Evolutionary conservation across 2,113 vertebrate genomes (phyloP).

Genomic region (Delphinapterus leucas): DNA sequence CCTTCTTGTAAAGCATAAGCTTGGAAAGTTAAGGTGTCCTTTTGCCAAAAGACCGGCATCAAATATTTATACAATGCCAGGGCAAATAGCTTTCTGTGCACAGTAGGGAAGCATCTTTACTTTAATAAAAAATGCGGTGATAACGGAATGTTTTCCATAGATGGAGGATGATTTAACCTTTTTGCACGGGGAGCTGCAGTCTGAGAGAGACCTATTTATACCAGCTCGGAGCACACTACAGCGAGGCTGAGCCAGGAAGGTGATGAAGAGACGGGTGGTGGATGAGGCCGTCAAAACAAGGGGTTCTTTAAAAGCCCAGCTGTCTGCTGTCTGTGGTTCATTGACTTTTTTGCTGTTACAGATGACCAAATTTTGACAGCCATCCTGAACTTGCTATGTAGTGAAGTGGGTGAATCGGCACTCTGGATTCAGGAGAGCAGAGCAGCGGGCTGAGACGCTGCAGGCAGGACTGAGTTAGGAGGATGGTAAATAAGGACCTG

Average conservation of each 20-base stretch:
- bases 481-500: background rate
- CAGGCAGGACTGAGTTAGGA: background rate
- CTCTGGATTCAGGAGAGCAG: background rate
- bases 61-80: slow-evolving; percentile 83
- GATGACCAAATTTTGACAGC: slow-evolving; percentile 65
- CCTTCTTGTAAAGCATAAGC: slow-evolving; percentile 77
- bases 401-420: slow-evolving; percentile 47
- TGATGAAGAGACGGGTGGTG: slow-evolving; percentile 21
- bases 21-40: slow-evolving; percentile 81
- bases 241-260: background rate
- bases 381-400: background rate
- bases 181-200: slow-evolving; percentile 32
- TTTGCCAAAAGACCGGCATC: slow-evolving; percentile 81
- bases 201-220: slow-evolving; percentile 45
- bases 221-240: background rate
- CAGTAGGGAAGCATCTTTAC: slow-evolving; percentile 79
- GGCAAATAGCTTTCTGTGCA: slow-evolving; percentile 81
- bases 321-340: slow-evolving; percentile 55
- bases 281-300: slow-evolving; percentile 37
- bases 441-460: background rate
- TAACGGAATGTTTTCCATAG: slow-evolving; percentile 78
- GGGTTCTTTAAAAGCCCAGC: slow-evolving; percentile 48
- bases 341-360: slow-evolving; percentile 63
- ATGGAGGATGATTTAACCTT: slow-evolving; percentile 78
- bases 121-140: slow-evolving; percentile 85